Base-by-base conservation (phyloP, 2,113 vertebrate genomes). In the Muscicapa adusta region DNA sequence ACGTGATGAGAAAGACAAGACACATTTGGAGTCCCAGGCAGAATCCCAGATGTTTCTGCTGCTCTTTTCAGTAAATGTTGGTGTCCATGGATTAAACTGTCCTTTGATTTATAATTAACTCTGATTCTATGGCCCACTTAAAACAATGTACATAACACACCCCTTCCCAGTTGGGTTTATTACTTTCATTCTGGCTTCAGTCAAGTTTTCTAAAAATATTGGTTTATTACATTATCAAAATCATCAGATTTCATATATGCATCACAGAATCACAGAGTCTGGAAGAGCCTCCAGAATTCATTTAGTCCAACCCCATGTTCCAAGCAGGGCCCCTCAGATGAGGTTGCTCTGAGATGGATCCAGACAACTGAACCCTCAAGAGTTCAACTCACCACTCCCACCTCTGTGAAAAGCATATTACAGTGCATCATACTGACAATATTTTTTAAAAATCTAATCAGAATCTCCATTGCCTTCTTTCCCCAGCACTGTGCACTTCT, bases 301-400 rank as follows among this genome's bases (percentile, higher is more conserved):
- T 29, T 48, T n/a, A 53, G 22, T 22, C n/a, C 50, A 90, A 28
- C 1, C 8, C 65, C 7, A 10, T 12, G 17, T n/a, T 82, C 53
- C 47, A 14, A 82, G 57, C 20, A 68, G 6, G 13, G 24, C 13
- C 57, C 43, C 40, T 65, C 22, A 16, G 3, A 26, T 47, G 24
- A 68, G 13, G 45, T 22, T 82, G 43, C 50, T 82, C 45, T 36
- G 50, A 66, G 19, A 75, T 22, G 17, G 2, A 2, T 14, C 24
- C 22, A 60, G 31, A 28, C 23, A 75, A 43, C 0, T 29, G n/a
- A 82, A 53, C 1, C 6, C 8, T 18, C 25, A 33, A 38, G 48
- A 50, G 14, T 29, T 0, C 0, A 54, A 61, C 71, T 57, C n/a
- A 40, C 2, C n/a, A 31, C 5, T 26, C 36, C 4, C 6, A 18